Evolutionary conservation across 2,113 vertebrate species (phyloP), one percentile per base, ranked within the genome.

Genomic region (Engraulis encrasicolus): DNA sequence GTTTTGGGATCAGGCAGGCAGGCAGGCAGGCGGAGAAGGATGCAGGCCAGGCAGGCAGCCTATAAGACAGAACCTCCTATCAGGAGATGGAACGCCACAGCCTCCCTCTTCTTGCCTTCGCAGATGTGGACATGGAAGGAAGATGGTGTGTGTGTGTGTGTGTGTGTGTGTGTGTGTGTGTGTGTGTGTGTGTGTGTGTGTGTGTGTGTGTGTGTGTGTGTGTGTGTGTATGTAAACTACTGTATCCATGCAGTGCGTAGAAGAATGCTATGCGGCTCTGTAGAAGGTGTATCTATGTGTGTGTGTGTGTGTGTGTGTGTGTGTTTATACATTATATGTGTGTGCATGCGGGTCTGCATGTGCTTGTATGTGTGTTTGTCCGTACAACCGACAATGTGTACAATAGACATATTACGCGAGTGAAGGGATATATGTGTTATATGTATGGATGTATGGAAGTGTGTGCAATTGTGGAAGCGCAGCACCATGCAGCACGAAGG

Each of bases 311-410:
- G 58, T 18, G 14, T 81, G 12, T 87, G 84, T 80, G 83, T 80
- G 74, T 84, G 83, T 50, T 81, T 82, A 34, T 15, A 79, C 40
- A 81, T 81, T 82, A 34, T 15, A 79, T 49, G 82, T 81, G 36
- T 54, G 34, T 58, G 45, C 49, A 6, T 50, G 45, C 50, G 31
- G 19, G n/a, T 40, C 20, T 58, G 45, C 45, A 9, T 50, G 45
- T 74, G 31, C 27, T 14, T 89, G 50, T 31, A 50, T 74, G 80
- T 83, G 66, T 86, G 84, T 34, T 36, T 77, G 58, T 81, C 81
- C 85, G 81, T 52, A 80, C 80, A 58, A 89, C 78, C 38, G 58
- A 82, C 80, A 83, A 54, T 83, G 84, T 86, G 86, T 89, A 78
- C n/a, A n/a, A n/a, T n/a, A n/a, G n/a, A n/a, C n/a, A n/a, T n/a